Conservation (phyloP, 2,888 invertebrate species). For the Agonopterix heracliana region DNA sequence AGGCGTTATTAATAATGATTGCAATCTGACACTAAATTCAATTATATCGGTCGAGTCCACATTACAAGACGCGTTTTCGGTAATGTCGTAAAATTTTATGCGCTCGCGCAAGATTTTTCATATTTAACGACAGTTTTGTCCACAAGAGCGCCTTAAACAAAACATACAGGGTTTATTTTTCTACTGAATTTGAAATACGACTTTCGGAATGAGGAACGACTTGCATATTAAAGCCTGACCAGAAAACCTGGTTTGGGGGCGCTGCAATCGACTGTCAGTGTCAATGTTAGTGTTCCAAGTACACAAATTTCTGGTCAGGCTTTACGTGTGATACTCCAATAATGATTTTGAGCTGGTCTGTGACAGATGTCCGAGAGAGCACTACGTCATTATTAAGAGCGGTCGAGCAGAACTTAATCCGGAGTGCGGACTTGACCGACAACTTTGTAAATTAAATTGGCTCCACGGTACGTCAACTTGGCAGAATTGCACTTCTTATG, state of each 20-base stretch:
- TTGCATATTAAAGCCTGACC: no score
- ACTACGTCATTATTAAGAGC: constrained; percentile 47
- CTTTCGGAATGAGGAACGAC: no score
- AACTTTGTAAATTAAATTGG: constrained; percentile 72
- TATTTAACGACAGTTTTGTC: background rate
- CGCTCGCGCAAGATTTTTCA: constrained; percentile 21
- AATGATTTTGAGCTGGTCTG: background rate
- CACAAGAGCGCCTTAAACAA: no score
- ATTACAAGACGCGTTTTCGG: constrained; percentile 19
- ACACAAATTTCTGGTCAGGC: no score
- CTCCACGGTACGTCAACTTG: constrained; percentile 47
- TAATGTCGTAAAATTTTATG: constrained; percentile 29
- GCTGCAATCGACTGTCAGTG: no score
- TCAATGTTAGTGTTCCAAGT: no score
- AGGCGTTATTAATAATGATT: constrained; percentile 14
- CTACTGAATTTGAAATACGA: no score
- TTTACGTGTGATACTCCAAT: no score
- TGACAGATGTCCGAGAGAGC: constrained; percentile 38
- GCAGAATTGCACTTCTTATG: constrained; percentile 60
- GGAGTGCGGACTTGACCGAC: constrained; percentile 45
- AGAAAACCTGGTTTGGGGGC: no score
- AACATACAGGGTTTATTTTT: no score
- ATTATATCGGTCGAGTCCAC: constrained; percentile 18
- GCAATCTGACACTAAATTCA: constrained; percentile 24
- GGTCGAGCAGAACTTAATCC: constrained; percentile 44